Evolutionary conservation across 2,113 vertebrate species (phyloP), one percentile per base, ranked within the genome.

Genomic region (Poeciliopsis prolifica): DNA sequence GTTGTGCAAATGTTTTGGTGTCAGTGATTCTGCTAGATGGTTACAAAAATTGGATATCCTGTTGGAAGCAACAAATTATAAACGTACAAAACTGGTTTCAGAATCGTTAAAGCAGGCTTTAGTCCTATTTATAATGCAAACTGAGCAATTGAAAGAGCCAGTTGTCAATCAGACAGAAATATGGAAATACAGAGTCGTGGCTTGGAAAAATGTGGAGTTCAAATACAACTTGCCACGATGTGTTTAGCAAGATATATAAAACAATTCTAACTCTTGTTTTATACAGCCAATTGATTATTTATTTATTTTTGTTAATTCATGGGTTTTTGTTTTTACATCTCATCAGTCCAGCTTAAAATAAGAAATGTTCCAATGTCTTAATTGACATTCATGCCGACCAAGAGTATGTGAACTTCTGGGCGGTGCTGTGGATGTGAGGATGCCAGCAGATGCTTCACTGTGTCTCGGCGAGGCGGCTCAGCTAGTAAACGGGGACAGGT

Each of bases 401-500:
- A 24, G 48, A 54, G 22, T 17, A 58, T 24, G 19, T 58, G 10
- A 58, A 58, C 51, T 3, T n/a, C 51, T 58, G 51, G 5, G 7
- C 10, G 8, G 51, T 24, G 22, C 51, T 58, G 51, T 54, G 15
- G 7, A 24, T n/a, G 51, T n/a, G 17, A 72, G 72, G 60, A 72
- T 81, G 79, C 67, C 42, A 68, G 74, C 84, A 89, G 83, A 80
- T 82, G 87, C 81, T 93, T 92, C 93, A 89, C 88, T 77, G 89
- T 72, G 84, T 87, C 40, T 68, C 42, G 22, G 77, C 90, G 84
- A 86, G 85, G 74, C 65, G 78, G 67, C 84, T 85, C 87, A 70
- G 84, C 95, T 92, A 94, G 94, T 94, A 96, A 95, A 96, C 80
- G 83, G 92, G 93, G 94, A 89, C 74, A 68, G 92, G 88, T 90